Conservation (phyloP, 2,113 vertebrate genomes). For the Nansenia antarctica region DNA sequence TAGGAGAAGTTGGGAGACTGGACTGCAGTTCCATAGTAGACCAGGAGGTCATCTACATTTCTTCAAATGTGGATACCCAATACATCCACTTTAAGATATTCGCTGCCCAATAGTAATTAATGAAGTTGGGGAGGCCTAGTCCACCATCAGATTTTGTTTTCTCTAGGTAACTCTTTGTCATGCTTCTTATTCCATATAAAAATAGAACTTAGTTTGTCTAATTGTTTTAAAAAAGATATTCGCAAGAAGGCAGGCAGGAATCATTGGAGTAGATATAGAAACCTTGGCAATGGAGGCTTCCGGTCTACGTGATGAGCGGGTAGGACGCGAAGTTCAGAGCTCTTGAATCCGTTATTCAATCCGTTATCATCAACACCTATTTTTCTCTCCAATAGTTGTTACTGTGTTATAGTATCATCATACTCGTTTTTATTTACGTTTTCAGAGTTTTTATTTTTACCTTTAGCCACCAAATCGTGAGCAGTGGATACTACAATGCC, state of each 20-base stretch:
- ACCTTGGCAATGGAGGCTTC: too few relatives aligned
- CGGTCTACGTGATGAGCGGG: too few relatives aligned
- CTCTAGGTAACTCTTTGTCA: background rate
- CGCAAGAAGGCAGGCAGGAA: slow-evolving; percentile 4
- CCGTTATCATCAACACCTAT: too few relatives aligned
- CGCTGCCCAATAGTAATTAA: background rate
- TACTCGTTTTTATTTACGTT: too few relatives aligned
- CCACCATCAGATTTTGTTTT: slow-evolving; percentile 9
- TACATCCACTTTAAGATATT: background rate
- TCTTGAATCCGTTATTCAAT: too few relatives aligned
- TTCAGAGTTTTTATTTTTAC: too few relatives aligned
- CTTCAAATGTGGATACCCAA: background rate
- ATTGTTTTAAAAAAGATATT: slow-evolving; percentile 15
- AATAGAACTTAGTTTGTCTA: background rate
- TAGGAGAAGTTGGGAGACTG: background rate
- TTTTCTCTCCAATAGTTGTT: too few relatives aligned
- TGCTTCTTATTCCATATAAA: slow-evolving; percentile 15
- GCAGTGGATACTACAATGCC: too few relatives aligned
- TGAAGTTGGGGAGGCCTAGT: slow-evolving; percentile 9
- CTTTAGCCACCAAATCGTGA: too few relatives aligned
- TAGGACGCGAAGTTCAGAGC: too few relatives aligned
- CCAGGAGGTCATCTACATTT: background rate
- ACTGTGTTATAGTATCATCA: too few relatives aligned
- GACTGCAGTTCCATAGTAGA: background rate
- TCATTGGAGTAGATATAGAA: slow-evolving; percentile 1